A percentile compares a stretch with the other conserved stretches of the same genome.
These are phyloP conservation scores for Uria lomvia DNA, from an alignment of 2,113 vertebrate genomes.

Conservation along the genomic window DNA sequence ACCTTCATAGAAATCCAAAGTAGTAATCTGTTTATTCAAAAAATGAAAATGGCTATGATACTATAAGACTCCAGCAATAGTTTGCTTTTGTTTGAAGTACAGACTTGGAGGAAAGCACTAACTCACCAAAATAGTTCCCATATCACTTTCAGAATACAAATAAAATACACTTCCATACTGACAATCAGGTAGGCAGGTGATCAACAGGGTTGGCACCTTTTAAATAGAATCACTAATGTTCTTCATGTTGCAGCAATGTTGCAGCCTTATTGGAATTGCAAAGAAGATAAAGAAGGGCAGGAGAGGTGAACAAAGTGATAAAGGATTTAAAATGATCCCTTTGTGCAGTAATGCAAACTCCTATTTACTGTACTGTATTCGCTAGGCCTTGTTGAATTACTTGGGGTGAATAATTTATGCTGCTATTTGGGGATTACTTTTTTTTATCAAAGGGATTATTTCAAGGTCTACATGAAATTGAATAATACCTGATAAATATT, in stretches of 20 bases:
- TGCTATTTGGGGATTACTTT: background rate
- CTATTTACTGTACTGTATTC: background rate
- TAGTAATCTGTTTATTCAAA: background rate
- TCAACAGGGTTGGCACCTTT: constrained; percentile 24
- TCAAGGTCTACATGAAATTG: background rate
- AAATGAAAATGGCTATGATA: background rate
- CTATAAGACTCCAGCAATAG: background rate
- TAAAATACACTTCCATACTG: background rate
- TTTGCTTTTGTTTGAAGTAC: background rate
- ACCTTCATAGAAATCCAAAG: background rate
- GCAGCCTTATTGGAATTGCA: constrained; percentile 45
- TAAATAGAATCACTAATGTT: constrained; percentile 40
- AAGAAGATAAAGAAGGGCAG: constrained; percentile 23
- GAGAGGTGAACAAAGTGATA: constrained; percentile 20
- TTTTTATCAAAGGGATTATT: background rate
- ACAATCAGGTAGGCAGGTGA: background rate
- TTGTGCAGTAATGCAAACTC: constrained; percentile 17
- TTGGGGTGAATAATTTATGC: background rate
- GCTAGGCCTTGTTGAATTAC: background rate
- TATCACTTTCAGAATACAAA: background rate
- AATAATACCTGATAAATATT: background rate
- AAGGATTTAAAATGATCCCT: constrained; percentile 23
- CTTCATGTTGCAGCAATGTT: constrained; percentile 19
- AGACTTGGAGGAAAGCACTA: background rate
- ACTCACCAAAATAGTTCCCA: background rate